Base-by-base conservation (phyloP, 2,113 vertebrate species). In the Ursus arctos region DNA sequence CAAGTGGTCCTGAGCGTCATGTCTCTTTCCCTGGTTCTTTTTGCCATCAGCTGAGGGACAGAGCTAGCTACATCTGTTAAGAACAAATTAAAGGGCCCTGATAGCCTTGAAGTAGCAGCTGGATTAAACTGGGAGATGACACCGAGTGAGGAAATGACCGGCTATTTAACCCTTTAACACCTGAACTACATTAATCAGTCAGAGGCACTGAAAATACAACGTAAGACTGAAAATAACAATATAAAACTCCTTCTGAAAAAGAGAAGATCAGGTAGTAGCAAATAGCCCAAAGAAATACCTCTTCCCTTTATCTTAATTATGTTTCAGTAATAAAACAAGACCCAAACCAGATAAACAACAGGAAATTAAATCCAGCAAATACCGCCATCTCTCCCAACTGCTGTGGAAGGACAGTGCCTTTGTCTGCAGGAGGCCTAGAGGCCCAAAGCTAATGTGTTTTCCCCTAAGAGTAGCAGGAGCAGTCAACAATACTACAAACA, bases 241-340 rank as follows among this genome's bases (percentile, higher is more conserved):
- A 18, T 84, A 40, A 79, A 87, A 80, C 40, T 87, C 72, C 87
- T 92, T 93, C 79, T 67, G 91, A 55, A 93, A 96, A 81, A 53
- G n/a, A 18, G 53, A 57, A 80, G 86, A 53, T 11, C n/a, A 7
- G 26, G 53, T 74, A 49, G 28, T 40, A 94, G 63, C 26, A 80
- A 79, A 79, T 33, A 86, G 9, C 13, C 69, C 53, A 86, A 83
- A 87, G 36, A 96, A 88, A 82, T 36, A 47, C 24, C 65, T 90
- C 51, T 95, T 82, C 57, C 43, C 36, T 95, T 94, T 47, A 92
- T 91, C 33, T 94, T 88, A 94, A 65, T 79, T 92, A n/a, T 80
- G 36, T 86, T 89, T 59, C 51, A 89, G 57, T 59, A 87, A 26
- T 18, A 89, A 96, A 85, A 72, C 77, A 80, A 92, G 95, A 65